Evolutionary conservation across 2,113 vertebrate genomes (phyloP).

Genomic region (Heliornis fulica): DNA sequence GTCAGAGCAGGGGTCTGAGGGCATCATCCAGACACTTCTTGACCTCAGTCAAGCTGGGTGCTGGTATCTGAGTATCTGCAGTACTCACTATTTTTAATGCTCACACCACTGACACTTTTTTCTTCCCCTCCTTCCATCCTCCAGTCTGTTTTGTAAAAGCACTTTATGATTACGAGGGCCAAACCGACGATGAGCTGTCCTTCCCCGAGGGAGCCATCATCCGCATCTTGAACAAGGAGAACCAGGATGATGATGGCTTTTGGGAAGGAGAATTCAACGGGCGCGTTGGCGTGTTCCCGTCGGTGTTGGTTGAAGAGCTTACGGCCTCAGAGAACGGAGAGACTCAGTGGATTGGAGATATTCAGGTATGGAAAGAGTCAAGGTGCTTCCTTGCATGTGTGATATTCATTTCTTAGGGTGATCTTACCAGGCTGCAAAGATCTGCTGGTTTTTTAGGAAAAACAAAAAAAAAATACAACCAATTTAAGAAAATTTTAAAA

Average conservation of each 20-base stretch:
- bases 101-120: neutral
- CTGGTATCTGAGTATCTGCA: too few relatives aligned
- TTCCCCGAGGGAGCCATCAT: constrained; percentile 95
- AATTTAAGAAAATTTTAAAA: neutral
- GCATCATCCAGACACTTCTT: too few relatives aligned
- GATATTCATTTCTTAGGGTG: accelerated
- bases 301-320: constrained; percentile 92
- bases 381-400: accelerated
- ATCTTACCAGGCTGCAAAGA: neutral
- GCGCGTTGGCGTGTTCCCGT: constrained; percentile 91
- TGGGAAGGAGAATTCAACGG: constrained; percentile 97
- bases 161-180: constrained; percentile 97
- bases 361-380: constrained; percentile 65
- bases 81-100: too few relatives aligned
- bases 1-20: too few relatives aligned
- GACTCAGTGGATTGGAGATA: constrained; percentile 74
- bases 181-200: constrained; percentile 93
- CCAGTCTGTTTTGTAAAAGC: constrained; percentile 93
- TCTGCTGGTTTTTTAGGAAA: neutral
- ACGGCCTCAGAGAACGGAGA: constrained; percentile 86
- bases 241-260: constrained; percentile 96
- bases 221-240: constrained; percentile 93
- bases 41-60: too few relatives aligned
- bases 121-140: neutral
- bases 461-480: neutral